Evolutionary conservation across 2,888 invertebrate genomes (phyloP).

Genomic region (Leptodirus hochenwartii): DNA sequence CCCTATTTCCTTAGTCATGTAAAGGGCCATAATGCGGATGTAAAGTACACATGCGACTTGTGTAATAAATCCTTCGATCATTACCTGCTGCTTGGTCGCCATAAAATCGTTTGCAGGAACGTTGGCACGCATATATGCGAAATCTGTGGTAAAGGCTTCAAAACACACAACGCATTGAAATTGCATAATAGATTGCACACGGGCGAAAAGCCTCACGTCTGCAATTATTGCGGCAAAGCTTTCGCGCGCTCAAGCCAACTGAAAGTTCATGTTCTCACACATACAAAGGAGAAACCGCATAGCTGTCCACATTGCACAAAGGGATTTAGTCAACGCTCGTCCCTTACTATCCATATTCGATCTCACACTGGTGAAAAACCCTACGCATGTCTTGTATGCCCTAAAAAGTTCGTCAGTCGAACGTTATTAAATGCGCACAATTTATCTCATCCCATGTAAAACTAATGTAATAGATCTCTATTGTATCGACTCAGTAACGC

Average conservation of each 20-base stretch:
- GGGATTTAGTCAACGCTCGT: conserved; percentile 1
- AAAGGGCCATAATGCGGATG: too few species aligned
- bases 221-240: conserved; percentile 20
- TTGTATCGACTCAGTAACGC: too few species aligned
- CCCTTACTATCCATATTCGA: conserved; percentile 3
- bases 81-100: too few species aligned
- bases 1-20: conserved; percentile 1
- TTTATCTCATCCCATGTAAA: conserved; percentile 3
- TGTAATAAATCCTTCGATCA: too few species aligned
- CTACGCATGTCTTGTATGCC: conserved; percentile 6
- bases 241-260: conserved; percentile 11
- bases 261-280: conserved; percentile 5
- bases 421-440: conserved; percentile 7
- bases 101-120: too few species aligned
- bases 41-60: too few species aligned
- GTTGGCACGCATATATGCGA: too few species aligned
- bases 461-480: too few species aligned
- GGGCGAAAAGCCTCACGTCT: conserved; percentile 23
- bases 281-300: conserved; percentile 6
- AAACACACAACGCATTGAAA: conserved; percentile 7
- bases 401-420: conserved; percentile 8
- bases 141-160: too few species aligned
- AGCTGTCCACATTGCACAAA: conserved; percentile 5
- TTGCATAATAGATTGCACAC: conserved; percentile 19
- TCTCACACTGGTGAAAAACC: conserved; percentile 11